These are phyloP conservation scores for Mechanitis messenoides DNA, from an alignment of 2,888 invertebrate species.

Conservation along the genomic window DNA sequence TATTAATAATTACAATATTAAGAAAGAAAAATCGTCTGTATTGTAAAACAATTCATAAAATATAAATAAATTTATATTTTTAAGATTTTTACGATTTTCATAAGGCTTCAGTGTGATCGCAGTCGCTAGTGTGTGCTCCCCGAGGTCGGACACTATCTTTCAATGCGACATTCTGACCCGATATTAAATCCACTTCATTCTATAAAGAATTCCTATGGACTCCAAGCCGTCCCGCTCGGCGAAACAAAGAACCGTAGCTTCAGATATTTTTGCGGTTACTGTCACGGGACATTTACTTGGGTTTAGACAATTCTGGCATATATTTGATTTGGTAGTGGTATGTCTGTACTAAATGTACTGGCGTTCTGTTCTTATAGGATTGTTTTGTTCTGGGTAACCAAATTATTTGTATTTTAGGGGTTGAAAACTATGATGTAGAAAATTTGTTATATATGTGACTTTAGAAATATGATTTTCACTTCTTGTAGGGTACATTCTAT, in stretches of 20 bases:
- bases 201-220: conserved; percentile 70
- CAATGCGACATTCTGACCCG: conserved; percentile 59
- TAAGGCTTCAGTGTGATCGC: neutral
- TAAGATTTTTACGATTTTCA: conserved; percentile 7
- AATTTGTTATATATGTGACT: no score
- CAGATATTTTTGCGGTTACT: conserved; percentile 26
- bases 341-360: no score
- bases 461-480: no score
- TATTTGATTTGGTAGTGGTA: conserved; percentile 4
- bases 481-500: no score
- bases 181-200: conserved; percentile 74
- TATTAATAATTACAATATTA: no score
- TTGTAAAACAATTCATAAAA: no score
- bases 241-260: conserved; percentile 33
- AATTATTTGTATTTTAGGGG: no score
- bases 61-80: conserved; percentile 1
- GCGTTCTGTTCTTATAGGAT: no score
- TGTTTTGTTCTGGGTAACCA: neutral
- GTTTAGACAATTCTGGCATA: neutral
- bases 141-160: conserved; percentile 50
- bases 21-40: no score
- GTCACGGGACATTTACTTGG: conserved; percentile 19
- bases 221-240: conserved; percentile 29
- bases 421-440: neutral
- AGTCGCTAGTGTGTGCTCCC: conserved; percentile 8